A percentile compares a stretch with the other conserved stretches of the same genome.
These are phyloP conservation scores for Mesorhabditis belari DNA, from an alignment of 2,888 invertebrate species.

Conservation along the genomic window DNA sequence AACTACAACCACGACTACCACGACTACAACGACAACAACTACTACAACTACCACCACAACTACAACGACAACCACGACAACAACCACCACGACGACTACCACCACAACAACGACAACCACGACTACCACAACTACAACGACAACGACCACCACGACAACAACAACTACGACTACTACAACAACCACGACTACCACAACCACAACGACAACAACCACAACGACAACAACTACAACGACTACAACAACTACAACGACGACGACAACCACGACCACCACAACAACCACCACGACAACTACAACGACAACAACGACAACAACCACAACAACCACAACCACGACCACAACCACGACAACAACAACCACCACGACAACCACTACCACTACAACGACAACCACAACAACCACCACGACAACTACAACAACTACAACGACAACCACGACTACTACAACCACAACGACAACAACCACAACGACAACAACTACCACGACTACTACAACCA, in stretches of 20 bases:
- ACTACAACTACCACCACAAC: not conserved
- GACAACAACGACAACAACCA: not conserved
- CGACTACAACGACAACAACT: too few relatives aligned
- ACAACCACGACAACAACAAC: not conserved
- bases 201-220: not conserved
- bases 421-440: not conserved
- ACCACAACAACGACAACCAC: not conserved
- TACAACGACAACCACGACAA: not conserved
- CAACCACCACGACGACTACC: not conserved
- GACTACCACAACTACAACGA: not conserved
- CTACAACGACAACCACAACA: not conserved
- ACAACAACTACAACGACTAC: not conserved
- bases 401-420: conserved; percentile 2
- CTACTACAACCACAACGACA: conserved; percentile 4
- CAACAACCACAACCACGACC: not conserved
- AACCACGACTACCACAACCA: not conserved
- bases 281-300: not conserved
- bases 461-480: conserved; percentile 5
- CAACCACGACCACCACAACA: not conserved
- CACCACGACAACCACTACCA: not conserved
- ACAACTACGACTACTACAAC: not conserved
- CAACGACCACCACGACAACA: not conserved
- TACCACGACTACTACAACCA: not conserved
- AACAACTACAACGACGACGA: not conserved
- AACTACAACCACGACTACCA: too few relatives aligned